Base-by-base conservation (phyloP, 2,888 invertebrate species). In the Melanchra persicariae region DNA sequence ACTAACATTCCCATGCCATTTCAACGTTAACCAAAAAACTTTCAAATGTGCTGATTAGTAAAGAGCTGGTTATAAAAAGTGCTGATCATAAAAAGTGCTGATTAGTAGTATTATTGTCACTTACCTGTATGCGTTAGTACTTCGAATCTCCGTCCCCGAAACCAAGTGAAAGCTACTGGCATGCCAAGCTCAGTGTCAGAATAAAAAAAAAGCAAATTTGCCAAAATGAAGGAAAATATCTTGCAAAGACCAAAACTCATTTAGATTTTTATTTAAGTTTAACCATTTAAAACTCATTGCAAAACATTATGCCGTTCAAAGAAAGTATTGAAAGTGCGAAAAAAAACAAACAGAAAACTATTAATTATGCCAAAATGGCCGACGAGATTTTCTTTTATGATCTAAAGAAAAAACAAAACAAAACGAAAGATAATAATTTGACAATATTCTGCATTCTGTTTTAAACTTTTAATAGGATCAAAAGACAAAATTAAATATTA, bases 161-260 rank as follows among this genome's bases (percentile, higher is more conserved):
- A 89, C 91, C 92, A 91, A 51, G 88, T 91, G 84, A 91, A 88
- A 83, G 88, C 89, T 77, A 78, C 40, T 57, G 64, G 70, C 83
- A 82, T 87, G 87, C 87, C 74, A 85, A 84, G 81, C 83, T 66
- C 54, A 40, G 52, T 19, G 26, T 30, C 47, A 80, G 9, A 80
- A 72, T 40, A 81, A 47, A 66, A 77, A 81, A 47, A 59, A 77
- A 74, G 65, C 61, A 54, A 47, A 34, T 40, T 59, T 58, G 30
- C 54, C 34, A 70, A 60, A 37, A 64, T 2, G 2, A 37, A 24
- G 8, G 12, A 45, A 58, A 55, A 67, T 17, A 62, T 66, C 26
- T 71, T 79, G 67, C 74, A 79, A 60, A 45, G 19, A 26, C 15
- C 8, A 24, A n/a, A 24, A 24, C 12, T 52, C 7, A 8, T 49